Evolutionary conservation across 2,113 vertebrate species (phyloP), one percentile per base, ranked within the genome.

Genomic region (Etheostoma spectabile): DNA sequence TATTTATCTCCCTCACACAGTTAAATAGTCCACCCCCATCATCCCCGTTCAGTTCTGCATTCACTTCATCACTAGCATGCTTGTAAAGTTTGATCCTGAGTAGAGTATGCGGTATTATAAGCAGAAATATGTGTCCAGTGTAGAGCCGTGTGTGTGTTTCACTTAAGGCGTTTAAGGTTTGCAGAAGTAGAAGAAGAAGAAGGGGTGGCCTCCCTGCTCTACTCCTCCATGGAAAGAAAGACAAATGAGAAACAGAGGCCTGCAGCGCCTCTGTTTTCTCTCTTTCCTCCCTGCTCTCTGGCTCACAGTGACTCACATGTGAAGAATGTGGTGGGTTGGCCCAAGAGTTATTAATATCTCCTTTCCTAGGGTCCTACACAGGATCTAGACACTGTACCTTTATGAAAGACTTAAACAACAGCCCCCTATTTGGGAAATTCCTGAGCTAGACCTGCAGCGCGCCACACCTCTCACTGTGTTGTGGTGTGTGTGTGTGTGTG

Each of bases 281-380:
- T 74, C 79, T 90, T 89, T 78, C 87, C 88, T 86, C 56, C 24
- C 68, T 52, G 77, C 92, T 90, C 84, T 79, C 84, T 88, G 86
- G 85, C 86, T 88, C 63, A 89, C 91, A 88, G 89, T 91, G 95
- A 95, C 94, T 95, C 93, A 95, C 87, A 90, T 83, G 78, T 85
- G 69, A 94, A 86, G 94, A 95, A 95, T 95, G 93, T 69, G 79
- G 92, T 90, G 93, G 94, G 95, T 69, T 70, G 93, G 92, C 86
- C 83, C 51, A 12, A 56, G 82, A 92, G 94, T 94, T 95, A 96
- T 96, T 95, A 95, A 96, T 96, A 96, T 90, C 94, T 93, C 88
- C 80, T 92, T 94, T 94, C 88, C 92, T 86, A 82, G 87, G 92
- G 92, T 95, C 93, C 62, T 76, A 72, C 83, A 74, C 86, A 91